These are phyloP conservation scores for Alfaro cultratus DNA, from an alignment of 2,797 vertebrate genomes.

Conservation along the genomic window DNA sequence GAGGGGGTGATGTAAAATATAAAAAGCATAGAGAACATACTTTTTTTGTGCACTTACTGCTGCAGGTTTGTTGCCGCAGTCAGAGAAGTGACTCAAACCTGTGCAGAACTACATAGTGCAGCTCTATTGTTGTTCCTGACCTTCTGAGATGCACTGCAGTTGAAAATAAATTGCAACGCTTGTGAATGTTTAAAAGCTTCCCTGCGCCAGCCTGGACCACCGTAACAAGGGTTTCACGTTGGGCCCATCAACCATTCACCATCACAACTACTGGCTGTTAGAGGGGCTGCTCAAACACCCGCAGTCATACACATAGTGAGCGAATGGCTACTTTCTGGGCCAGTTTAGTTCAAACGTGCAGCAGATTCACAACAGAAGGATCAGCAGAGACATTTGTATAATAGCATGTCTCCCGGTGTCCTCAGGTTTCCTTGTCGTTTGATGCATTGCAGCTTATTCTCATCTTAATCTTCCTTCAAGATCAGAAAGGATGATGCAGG, in stretches of 20 bases:
- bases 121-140: constrained; percentile 44
- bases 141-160: constrained; percentile 7
- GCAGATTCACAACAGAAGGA: constrained; percentile 24
- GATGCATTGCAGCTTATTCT: constrained; percentile 17
- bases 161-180: constrained; percentile 15
- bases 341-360: constrained; percentile 32
- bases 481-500: constrained; percentile 39
- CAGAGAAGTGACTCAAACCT: constrained; percentile 34
- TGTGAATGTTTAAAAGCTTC: constrained; percentile 39
- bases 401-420: constrained; percentile 24
- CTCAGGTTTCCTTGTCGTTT: constrained; percentile 21
- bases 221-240: constrained; percentile 52
- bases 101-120: constrained; percentile 15
- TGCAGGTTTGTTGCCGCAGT: constrained; percentile 40
- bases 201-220: neutral
- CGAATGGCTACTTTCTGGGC: constrained; percentile 28
- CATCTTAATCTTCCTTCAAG: constrained; percentile 13
- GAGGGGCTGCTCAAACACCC: constrained; percentile 26
- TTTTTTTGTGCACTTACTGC: constrained; percentile 37
- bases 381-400: constrained; percentile 30
- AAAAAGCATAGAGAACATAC: constrained; percentile 27
- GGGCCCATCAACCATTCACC: constrained; percentile 79
- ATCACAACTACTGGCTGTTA: constrained; percentile 78
- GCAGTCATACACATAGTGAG: constrained; percentile 21
- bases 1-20: too few relatives aligned